Percentiles rank a stretch among this genome's conserved stretches.
phyloP scores from a whole-genome alignment of 2,113 vertebrate genomes.

The Oncorhynchus clarkii region DNA sequence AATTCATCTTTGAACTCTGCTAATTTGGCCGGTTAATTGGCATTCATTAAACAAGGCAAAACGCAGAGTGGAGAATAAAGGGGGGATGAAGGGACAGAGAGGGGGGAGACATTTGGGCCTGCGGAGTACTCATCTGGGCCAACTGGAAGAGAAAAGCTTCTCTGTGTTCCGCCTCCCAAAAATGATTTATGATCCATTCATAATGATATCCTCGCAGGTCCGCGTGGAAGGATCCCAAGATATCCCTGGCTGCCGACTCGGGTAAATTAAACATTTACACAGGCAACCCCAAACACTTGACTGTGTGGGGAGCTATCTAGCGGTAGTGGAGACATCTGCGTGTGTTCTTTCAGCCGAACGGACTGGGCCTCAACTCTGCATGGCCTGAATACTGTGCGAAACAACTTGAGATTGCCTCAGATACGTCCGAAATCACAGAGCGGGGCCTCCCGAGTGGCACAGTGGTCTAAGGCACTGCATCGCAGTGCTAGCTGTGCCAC shows the following conservation, averaged over 20 bases:
- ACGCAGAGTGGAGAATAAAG: constrained; percentile 33
- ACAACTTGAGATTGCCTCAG: background rate
- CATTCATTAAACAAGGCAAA: constrained; percentile 61
- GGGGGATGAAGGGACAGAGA: background rate
- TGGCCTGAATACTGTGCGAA: background rate
- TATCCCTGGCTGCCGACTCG: constrained; percentile 37
- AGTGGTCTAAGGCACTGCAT: no score
- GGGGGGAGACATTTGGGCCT: constrained; percentile 38
- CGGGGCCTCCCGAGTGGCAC: no score
- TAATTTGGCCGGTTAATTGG: constrained; percentile 70
- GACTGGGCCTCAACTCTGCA: background rate
- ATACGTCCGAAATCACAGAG: background rate
- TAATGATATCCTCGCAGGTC: constrained; percentile 68
- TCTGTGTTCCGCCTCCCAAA: constrained; percentile 43
- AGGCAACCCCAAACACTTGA: constrained; percentile 12
- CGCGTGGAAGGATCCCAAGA: constrained; percentile 53
- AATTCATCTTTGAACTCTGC: constrained; percentile 71
- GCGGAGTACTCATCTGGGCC: constrained; percentile 53
- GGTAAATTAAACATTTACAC: constrained; percentile 43
- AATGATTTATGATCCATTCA: constrained; percentile 72
- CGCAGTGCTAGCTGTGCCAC: no score
- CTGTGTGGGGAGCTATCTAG: constrained; percentile 1
- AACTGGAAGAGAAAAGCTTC: constrained; percentile 35
- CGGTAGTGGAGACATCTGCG: background rate
- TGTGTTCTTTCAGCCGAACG: background rate